Percentiles rank a stretch among this genome's conserved stretches.
Evolutionary conservation across 1,140 invertebrate genomes (phyloP).

Genomic region (Macrotrachela quadricornifera): DNA sequence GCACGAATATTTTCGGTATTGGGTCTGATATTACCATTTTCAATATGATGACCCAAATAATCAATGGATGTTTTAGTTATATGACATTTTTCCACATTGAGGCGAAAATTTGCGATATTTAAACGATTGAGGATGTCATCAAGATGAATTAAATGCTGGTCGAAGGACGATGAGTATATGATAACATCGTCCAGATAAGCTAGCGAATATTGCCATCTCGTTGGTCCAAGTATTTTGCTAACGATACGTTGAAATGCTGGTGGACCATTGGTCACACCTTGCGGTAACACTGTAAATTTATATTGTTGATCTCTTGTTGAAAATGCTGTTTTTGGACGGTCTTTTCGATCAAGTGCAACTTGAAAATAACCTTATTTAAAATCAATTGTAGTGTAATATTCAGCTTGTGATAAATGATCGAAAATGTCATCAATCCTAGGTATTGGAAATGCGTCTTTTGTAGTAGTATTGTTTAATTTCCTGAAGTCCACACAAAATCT

Average conservation of each 20-base stretch:
- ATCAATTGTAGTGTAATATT: background rate
- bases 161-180: background rate
- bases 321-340: background rate
- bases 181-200: background rate
- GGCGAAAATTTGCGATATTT: background rate
- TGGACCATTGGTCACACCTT: no score
- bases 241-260: no score
- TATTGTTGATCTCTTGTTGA: background rate
- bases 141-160: background rate
- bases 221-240: no score
- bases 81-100: conserved; percentile 6
- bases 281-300: no score
- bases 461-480: background rate
- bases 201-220: no score
- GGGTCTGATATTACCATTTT: no score
- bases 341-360: background rate
- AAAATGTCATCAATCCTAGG: background rate
- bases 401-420: no score
- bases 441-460: background rate
- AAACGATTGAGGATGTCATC: background rate
- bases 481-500: background rate
- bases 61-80: no score
- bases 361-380: background rate
- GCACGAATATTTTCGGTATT: no score
- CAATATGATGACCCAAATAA: no score